Base-by-base conservation (phyloP, 1,140 invertebrate species). In the Muscidifurax raptorellus region DNA sequence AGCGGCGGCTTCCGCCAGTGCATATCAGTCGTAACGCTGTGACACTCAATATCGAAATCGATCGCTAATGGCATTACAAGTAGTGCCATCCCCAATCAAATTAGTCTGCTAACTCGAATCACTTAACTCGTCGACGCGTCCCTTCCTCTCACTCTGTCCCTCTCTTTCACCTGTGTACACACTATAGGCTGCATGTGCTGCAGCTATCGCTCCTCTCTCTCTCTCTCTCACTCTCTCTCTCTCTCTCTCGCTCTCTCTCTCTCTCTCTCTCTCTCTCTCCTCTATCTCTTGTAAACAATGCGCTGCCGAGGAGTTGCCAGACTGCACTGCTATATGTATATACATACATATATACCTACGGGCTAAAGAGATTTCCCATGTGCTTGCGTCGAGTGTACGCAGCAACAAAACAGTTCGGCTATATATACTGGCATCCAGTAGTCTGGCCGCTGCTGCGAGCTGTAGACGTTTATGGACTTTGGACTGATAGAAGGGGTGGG, bases 1-100 rank as follows among this genome's bases (percentile, higher is more conserved):
- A 59, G 22, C 22, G 25, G 28, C 25, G 66, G 66, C 7, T 28
- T 28, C 66, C 66, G 27, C 7, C 25, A 27, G 7, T 5, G 10
- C 64, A 40, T 10, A 27, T 27, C 64, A 27, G 64, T 13, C 44
- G 15, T 47, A 47, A 13, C 12, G 64, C 64, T 13, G 28, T 22
- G 72, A 74, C 25, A 67, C 52, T 64, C 22, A 71, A 69, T 74
- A 71, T 64, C 12, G 71, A 25, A 82, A 75, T 82, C 80, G 44
- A 75, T 75, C 44, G 52, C n/a, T 82, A 75, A 75, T 75, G 80
- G 47, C 67, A 82, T 82, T 40, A 66, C 80, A 75, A 75, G 47
- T 64, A 74, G 36, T 32, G 15, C 36, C 28, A n/a, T 40, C 30
- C n/a, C 25, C 47, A 76, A 82, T 82, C 72, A 82, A 76, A 67